Conservation (phyloP, 2,888 invertebrate genomes). For the Ecdyonurus torrentis region DNA sequence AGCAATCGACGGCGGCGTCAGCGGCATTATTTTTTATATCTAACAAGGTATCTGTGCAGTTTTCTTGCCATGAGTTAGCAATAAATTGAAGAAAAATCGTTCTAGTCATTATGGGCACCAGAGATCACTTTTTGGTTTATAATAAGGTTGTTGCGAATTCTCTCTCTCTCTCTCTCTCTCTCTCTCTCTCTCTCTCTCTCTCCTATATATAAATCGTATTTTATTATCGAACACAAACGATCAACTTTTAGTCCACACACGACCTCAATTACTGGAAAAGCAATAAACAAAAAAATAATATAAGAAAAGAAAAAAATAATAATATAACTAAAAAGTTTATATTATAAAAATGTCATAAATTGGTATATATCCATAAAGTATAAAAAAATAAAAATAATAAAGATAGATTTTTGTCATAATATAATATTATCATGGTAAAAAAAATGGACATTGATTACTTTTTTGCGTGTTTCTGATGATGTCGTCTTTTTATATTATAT, state of each 20-base stretch:
- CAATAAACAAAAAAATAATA: background rate
- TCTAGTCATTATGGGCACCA: no score
- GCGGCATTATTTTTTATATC: no score
- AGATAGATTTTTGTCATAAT: background rate
- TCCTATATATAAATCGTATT: no score
- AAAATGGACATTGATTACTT: background rate
- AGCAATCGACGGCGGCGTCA: no score
- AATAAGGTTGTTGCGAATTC: background rate
- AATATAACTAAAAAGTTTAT: no score
- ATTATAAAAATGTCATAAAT: background rate
- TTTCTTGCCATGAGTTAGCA: background rate
- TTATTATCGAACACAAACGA: background rate
- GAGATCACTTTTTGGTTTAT: no score
- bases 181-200: no score
- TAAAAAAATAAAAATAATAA: background rate
- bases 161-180: no score
- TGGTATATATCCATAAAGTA: background rate
- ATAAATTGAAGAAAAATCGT: background rate
- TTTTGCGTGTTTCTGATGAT: background rate
- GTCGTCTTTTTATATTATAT: no score
- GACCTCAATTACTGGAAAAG: background rate
- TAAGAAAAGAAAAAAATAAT: no score
- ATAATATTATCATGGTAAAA: background rate
- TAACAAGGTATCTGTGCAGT: no score
- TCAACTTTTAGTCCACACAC: background rate